Conservation (phyloP, 2,113 vertebrate species). For the Loxodonta africana region DNA sequence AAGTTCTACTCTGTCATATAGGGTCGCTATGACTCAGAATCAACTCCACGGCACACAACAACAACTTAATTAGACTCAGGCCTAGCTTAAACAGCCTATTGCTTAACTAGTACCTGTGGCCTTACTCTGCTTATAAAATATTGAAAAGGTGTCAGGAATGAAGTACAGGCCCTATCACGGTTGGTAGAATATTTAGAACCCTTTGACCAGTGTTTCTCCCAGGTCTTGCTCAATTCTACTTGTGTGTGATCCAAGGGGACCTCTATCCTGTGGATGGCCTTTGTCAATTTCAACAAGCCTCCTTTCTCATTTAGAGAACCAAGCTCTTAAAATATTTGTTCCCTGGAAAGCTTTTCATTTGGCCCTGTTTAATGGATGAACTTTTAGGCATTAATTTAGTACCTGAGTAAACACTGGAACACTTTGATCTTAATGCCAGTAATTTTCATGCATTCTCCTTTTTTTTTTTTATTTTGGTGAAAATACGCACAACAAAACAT, state of each 20-base stretch:
- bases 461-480: too few species aligned
- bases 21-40: too few species aligned
- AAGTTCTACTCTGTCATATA: too few species aligned
- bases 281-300: background rate
- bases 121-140: background rate
- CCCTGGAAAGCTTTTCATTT: conserved; percentile 9
- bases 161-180: background rate
- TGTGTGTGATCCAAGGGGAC: background rate
- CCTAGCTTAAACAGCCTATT: background rate
- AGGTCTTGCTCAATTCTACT: background rate
- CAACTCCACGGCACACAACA: too few species aligned
- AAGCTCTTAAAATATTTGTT: conserved; percentile 27
- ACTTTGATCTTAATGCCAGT: background rate
- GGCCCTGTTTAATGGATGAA: background rate
- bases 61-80: background rate
- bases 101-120: background rate
- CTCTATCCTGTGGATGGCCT: background rate
- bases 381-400: conserved; percentile 16
- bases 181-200: background rate
- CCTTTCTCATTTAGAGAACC: background rate
- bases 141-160: conserved; percentile 13
- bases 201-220: background rate
- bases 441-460: background rate
- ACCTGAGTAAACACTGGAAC: background rate
- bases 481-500: too few species aligned